A percentile compares a stretch with the other conserved stretches of the same genome.
These are phyloP conservation scores for Torymus auratus DNA, from an alignment of 2,888 invertebrate genomes.

Conservation along the genomic window DNA sequence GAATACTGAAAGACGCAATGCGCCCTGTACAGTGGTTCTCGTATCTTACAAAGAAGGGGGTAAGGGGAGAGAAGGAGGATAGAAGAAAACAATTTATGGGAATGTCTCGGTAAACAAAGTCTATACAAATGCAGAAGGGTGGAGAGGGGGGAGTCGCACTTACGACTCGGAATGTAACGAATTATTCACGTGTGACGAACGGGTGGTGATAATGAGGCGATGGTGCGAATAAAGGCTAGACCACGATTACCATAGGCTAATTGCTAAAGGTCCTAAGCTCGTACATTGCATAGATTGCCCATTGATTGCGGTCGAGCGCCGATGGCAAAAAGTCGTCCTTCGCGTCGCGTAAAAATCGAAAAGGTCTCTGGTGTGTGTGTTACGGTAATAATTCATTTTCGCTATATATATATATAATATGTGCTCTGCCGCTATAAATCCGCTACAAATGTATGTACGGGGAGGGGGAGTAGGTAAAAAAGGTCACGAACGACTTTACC, in stretches of 20 bases:
- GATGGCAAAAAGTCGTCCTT: not conserved
- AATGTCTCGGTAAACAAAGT: conserved; percentile 17
- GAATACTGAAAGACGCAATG: not conserved
- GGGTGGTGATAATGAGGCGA: not conserved
- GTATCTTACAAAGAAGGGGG: conserved; percentile 23
- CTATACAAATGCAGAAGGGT: conserved; percentile 37
- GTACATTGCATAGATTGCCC: conserved; percentile 9
- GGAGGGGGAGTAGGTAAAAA: no score
- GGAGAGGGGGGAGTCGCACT: not conserved
- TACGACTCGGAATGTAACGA: conserved; percentile 23
- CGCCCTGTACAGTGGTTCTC: conserved; percentile 10
- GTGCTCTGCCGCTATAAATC: no score
- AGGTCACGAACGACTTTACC: no score
- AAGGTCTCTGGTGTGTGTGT: no score
- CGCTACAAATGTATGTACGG: no score
- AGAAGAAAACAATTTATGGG: not conserved
- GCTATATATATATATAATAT: no score
- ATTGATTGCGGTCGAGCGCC: conserved; percentile 7
- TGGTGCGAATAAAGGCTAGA: not conserved
- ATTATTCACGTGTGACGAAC: no score
- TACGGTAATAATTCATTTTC: no score
- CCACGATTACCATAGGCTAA: not conserved
- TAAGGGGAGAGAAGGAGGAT: not conserved
- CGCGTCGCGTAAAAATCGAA: no score
- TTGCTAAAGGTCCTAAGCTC: conserved; percentile 18